Percentiles rank a stretch among this genome's conserved stretches.
Conservation (phyloP, 2,888 invertebrate species). For the Calameuta pallipes region DNA sequence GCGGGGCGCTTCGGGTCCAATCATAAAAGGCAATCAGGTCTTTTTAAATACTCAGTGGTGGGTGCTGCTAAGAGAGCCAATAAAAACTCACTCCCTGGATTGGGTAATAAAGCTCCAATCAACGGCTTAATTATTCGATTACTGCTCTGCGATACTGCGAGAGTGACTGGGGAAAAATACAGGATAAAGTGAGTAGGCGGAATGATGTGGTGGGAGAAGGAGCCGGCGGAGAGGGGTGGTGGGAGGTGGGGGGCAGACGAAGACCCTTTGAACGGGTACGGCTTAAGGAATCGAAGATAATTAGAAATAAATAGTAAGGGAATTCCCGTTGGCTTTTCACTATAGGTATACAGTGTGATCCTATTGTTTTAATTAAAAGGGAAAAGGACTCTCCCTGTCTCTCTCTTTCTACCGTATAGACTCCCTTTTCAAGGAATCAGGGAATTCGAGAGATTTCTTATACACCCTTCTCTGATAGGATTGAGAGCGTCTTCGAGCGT, state of each 20-base stretch:
- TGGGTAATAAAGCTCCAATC: constrained; percentile 66
- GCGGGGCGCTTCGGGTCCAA: constrained; percentile 44
- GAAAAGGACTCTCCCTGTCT: constrained; percentile 19
- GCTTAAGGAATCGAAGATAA: constrained; percentile 64
- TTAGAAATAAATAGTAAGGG: constrained; percentile 64
- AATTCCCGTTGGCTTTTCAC: constrained; percentile 32
- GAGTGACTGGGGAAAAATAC: background rate
- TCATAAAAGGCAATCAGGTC: constrained; percentile 54
- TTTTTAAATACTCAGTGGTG: constrained; percentile 54
- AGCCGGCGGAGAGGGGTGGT: constrained; percentile 17
- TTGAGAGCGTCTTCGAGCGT: constrained; percentile 60
- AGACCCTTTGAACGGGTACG: constrained; percentile 15
- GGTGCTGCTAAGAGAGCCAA: constrained; percentile 49
- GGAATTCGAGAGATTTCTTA: constrained; percentile 7
- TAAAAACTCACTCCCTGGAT: constrained; percentile 65
- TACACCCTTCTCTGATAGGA: constrained; percentile 58
- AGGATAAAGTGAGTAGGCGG: constrained; percentile 9
- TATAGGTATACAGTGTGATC: constrained; percentile 42
- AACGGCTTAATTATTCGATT: constrained; percentile 66
- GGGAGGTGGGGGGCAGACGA: constrained; percentile 9
- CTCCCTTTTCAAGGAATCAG: background rate
- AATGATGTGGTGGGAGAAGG: constrained; percentile 20
- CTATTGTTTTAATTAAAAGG: constrained; percentile 64
- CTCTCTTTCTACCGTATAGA: background rate
- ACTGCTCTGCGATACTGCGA: constrained; percentile 31